Base-by-base conservation (phyloP, 2,888 invertebrate genomes). In the Schizotus pectinicornis region DNA sequence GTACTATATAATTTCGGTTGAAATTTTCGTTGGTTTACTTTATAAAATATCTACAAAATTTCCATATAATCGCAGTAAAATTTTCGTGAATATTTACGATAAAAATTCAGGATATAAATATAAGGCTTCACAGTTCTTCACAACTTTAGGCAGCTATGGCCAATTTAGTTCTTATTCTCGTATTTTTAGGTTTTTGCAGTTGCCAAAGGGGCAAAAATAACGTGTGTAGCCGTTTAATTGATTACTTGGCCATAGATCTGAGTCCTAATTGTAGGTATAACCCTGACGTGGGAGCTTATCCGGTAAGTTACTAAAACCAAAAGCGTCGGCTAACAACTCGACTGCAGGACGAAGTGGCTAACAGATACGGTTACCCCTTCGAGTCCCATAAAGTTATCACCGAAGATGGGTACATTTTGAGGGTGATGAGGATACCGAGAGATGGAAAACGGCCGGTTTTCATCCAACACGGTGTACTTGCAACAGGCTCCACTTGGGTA, bases 211-310 rank as follows among this genome's bases (percentile, higher is more conserved):
- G n/a, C 6, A 5, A 7, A 6, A 45, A 45, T 31, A 45, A 45
- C 34, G 45, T 45, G 2, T 45, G 45, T 45, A 31, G 31, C 1
- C 3, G 8, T 8, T 32, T 32, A 13, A 7, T 45, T 11, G 45
- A 45, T 13, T 45, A 45, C 34, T 33, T 45, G 14, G 3, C 7
- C n/a, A 11, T 11, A 14, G 13, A 45, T 33, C 1, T 1, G n/a
- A 45, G 45, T 12, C 11, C 11, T 2, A 45, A 45, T 45, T 45
- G 45, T 45, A 33, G 34, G 13, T 45, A 7, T 31, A 45, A 45
- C 12, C 45, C 45, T 6, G 45, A 45, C 31, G 9, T 45, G n/a
- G 45, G 45, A 5, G 12, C n/a, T 9, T 32, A 12, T 33, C 6
- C 30, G 13, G 45, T 45, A 45, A 45, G 45, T 37, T 8, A 7